Percentiles rank a stretch among this genome's conserved stretches.
phyloP scores from a whole-genome alignment of 1,140 invertebrate species.

The Diabrotica virgifera region DNA sequence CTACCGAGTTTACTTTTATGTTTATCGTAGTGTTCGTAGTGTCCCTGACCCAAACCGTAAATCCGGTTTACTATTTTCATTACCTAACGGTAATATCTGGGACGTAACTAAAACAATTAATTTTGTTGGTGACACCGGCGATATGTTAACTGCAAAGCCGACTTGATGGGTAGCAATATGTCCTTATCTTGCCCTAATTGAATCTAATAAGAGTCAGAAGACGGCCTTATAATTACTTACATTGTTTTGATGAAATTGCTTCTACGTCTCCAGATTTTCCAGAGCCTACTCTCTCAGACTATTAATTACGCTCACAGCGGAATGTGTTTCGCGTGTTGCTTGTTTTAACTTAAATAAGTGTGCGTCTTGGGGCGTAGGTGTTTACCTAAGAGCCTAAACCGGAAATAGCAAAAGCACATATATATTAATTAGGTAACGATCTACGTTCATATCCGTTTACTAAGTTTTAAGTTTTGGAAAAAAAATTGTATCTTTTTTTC shows the following conservation, averaged over 20 bases:
- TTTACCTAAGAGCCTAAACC: neutral
- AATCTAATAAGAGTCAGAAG: neutral
- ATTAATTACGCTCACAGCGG: neutral
- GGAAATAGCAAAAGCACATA: too few species aligned
- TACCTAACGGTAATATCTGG: neutral
- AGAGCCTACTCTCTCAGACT: neutral
- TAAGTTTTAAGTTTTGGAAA: too few species aligned
- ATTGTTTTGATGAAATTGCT: conserved; percentile 1
- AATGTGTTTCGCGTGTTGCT: neutral
- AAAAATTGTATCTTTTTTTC: too few species aligned
- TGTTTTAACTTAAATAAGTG: neutral
- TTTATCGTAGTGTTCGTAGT: neutral
- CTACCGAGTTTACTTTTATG: neutral
- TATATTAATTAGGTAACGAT: too few species aligned
- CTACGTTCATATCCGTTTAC: too few species aligned
- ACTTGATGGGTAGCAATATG: too few species aligned
- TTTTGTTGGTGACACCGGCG: too few species aligned
- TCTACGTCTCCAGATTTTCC: neutral
- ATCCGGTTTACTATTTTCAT: conserved; percentile 1
- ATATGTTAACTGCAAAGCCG: too few species aligned
- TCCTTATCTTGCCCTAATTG: neutral
- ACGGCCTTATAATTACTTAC: conserved; percentile 2
- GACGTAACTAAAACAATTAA: neutral
- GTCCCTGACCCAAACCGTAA: neutral
- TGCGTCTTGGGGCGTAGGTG: too few species aligned